phyloP scores from a whole-genome alignment of 2,113 vertebrate species.

The Urocitellus parryii region DNA sequence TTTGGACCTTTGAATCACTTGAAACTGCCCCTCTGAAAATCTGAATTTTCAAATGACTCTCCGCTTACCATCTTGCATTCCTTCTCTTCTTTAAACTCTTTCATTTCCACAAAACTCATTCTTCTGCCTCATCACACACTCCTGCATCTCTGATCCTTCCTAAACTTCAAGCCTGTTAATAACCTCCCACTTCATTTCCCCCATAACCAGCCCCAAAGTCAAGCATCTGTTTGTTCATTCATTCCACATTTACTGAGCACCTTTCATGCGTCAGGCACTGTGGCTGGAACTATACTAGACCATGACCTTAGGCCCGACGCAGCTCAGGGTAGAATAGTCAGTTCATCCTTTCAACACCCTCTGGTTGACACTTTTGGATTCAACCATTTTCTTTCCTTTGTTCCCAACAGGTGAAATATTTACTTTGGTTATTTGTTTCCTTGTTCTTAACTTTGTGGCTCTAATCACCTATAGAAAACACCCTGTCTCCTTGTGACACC shows the following conservation, averaged over 20 bases:
- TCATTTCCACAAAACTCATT: not conserved
- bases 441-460: not conserved
- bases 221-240: not conserved
- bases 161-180: not conserved
- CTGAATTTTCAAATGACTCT: constrained; percentile 43
- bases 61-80: not conserved
- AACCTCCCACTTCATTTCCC: not conserved
- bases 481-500: not conserved
- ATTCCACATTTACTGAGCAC: not conserved
- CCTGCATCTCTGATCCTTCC: not conserved
- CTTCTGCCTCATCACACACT: not conserved
- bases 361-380: not conserved
- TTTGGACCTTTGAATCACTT: not conserved
- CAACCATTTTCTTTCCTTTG: not conserved
- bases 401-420: not conserved
- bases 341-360: not conserved
- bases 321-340: not conserved
- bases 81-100: constrained; percentile 21
- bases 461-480: not conserved
- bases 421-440: not conserved
- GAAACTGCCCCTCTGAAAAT: not conserved
- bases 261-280: not conserved
- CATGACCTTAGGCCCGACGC: not conserved
- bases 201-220: not conserved
- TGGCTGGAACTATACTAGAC: not conserved